Evolutionary conservation across 53 echinoderm and acorn worm genomes (phyloP).

Genomic region (Holothuria scabra): DNA sequence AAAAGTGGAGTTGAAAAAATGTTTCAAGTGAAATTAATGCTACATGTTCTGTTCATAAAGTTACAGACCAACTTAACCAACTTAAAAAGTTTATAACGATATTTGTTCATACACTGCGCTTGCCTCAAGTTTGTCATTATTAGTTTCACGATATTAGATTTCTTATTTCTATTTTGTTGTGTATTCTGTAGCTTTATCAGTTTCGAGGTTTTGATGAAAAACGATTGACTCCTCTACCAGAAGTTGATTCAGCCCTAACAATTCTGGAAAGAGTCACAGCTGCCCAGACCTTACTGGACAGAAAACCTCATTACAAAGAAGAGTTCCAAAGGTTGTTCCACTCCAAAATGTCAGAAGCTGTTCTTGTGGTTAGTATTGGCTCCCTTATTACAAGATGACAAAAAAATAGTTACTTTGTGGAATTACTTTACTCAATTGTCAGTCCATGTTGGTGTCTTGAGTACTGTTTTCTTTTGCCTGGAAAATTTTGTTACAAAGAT

Average conservation of each 20-base stretch:
- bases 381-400: no score
- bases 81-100: no score
- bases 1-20: not conserved
- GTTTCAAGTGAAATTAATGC: not conserved
- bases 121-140: no score
- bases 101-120: no score
- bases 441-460: no score
- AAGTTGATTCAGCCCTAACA: constrained; percentile 65
- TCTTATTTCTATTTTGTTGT: not conserved
- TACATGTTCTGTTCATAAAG: not conserved
- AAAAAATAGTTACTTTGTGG: no score
- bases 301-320: constrained; percentile 79
- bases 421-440: no score
- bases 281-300: constrained; percentile 78
- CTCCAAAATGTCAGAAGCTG: constrained; percentile 98
- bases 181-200: constrained; percentile 76
- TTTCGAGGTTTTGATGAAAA: constrained; percentile 84
- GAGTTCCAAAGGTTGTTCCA: constrained; percentile 90
- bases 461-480: no score
- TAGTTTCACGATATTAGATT: no score
- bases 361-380: constrained; percentile 73
- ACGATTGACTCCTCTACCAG: constrained; percentile 84
- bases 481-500: no score
- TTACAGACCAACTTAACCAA: not conserved
- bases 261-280: constrained; percentile 81